phyloP scores from a whole-genome alignment of 2,888 invertebrate species.

The Tetrapedia diversipes region DNA sequence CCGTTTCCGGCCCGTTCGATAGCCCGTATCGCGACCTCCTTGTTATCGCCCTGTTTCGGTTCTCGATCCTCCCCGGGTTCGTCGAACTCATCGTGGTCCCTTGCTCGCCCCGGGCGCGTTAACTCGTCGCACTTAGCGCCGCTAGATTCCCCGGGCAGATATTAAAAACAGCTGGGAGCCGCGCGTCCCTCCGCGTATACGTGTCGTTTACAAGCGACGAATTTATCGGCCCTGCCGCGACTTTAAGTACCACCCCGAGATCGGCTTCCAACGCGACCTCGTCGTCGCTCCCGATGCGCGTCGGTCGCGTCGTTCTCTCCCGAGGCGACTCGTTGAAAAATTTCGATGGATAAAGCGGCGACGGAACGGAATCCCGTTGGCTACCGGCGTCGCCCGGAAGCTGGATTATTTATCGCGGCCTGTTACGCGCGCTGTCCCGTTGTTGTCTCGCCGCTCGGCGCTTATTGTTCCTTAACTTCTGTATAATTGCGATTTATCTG shows the following conservation, averaged over 20 bases:
- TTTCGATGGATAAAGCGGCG: constrained; percentile 43
- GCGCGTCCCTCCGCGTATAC: constrained; percentile 42
- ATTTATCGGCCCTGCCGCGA: constrained; percentile 65
- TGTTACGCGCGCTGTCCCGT: background rate
- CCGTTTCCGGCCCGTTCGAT: too few relatives aligned
- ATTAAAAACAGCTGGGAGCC: constrained; percentile 73
- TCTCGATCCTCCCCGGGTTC: constrained; percentile 48
- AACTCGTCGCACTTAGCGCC: constrained; percentile 64
- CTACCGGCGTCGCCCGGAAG: constrained; percentile 41
- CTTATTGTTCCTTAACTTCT: constrained; percentile 42
- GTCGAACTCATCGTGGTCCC: constrained; percentile 50
- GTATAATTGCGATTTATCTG: constrained; percentile 53
- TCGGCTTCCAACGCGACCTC: constrained; percentile 24
- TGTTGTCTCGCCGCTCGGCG: constrained; percentile 18
- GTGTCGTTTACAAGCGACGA: constrained; percentile 68
- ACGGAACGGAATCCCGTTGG: background rate
- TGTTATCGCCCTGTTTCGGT: constrained; percentile 36
- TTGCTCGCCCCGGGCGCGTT: constrained; percentile 40
- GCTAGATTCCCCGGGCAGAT: constrained; percentile 68
- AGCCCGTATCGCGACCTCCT: constrained; percentile 40
- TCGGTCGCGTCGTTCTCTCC: constrained; percentile 39
- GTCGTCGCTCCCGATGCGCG: too few relatives aligned
- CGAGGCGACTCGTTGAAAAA: constrained; percentile 32
- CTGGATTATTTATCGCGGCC: constrained; percentile 40
- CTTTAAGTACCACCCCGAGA: constrained; percentile 63